Evolutionary conservation across 1,140 invertebrate genomes (phyloP).

Genomic region (Scylla paramamosain): DNA sequence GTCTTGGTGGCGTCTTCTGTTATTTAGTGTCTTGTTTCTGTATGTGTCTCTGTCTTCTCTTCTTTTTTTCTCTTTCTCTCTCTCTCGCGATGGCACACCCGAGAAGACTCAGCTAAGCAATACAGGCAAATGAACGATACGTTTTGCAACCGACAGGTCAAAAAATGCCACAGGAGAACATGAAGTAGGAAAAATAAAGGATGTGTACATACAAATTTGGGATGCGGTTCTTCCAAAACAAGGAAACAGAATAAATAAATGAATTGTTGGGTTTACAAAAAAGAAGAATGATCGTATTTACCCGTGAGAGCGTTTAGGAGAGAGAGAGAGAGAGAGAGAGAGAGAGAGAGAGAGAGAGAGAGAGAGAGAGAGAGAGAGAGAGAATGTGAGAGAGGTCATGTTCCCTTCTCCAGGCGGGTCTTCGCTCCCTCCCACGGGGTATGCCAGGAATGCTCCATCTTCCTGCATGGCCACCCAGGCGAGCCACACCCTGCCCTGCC

Average conservation of each 20-base stretch:
- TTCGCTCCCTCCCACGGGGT: constrained; percentile 26
- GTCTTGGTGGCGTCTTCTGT: background rate
- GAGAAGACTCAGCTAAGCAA: background rate
- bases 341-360: constrained; percentile 55
- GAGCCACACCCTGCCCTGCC: background rate
- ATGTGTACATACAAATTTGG: background rate
- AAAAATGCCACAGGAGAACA: background rate
- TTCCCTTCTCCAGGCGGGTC: background rate
- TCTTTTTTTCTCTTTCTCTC: background rate
- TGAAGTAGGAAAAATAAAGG: background rate
- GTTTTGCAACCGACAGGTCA: background rate
- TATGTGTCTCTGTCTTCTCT: background rate
- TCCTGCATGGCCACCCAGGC: constrained; percentile 12
- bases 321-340: too few species aligned
- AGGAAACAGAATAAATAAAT: constrained; percentile 3
- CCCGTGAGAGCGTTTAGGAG: too few species aligned
- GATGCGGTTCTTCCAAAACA: background rate
- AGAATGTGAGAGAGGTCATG: constrained; percentile 33
- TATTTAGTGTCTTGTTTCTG: background rate
- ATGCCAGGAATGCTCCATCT: constrained; percentile 38
- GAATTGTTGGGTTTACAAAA: constrained; percentile 32
- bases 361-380: constrained; percentile 46
- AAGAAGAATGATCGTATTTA: constrained; percentile 32
- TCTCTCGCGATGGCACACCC: background rate
- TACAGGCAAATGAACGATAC: constrained; percentile 9